Conservation (phyloP, 2,888 invertebrate genomes). For the Trichacis sp. region DNA sequence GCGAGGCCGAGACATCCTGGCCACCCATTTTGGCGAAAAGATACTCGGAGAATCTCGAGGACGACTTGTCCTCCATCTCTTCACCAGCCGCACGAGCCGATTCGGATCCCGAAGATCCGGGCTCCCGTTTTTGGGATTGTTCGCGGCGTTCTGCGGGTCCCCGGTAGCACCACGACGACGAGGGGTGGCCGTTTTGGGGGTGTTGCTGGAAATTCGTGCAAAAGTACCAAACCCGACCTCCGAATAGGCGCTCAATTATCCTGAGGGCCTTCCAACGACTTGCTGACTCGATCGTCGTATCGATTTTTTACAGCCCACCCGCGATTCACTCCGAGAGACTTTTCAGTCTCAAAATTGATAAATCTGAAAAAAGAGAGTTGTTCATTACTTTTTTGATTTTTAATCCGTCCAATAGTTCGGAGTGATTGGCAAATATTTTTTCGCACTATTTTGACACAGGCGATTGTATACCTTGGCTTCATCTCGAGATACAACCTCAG, state of each 20-base stretch:
- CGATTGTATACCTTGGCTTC: too few species aligned
- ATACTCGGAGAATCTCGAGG: slow-evolving; percentile 79
- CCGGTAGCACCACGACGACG: slow-evolving; percentile 67
- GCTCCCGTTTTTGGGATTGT: slow-evolving; percentile 63
- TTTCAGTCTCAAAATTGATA: slow-evolving; percentile 28
- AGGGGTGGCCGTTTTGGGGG: slow-evolving; percentile 69
- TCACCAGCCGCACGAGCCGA: slow-evolving; percentile 55
- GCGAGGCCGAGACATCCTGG: slow-evolving; percentile 69
- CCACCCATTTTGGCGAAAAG: slow-evolving; percentile 83
- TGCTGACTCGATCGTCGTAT: slow-evolving; percentile 62
- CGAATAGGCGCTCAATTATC: slow-evolving; percentile 59
- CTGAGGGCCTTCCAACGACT: slow-evolving; percentile 58
- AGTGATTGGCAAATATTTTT: too few species aligned
- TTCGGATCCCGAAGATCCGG: slow-evolving; percentile 53
- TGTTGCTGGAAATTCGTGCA: slow-evolving; percentile 65
- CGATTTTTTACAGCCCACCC: slow-evolving; percentile 41
- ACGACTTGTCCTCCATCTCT: slow-evolving; percentile 67
- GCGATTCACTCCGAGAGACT: slow-evolving; percentile 33
- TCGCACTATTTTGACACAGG: too few species aligned
- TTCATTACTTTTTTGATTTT: too few species aligned
- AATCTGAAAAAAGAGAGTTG: too few species aligned
- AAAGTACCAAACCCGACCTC: slow-evolving; percentile 64
- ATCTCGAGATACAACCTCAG: too few species aligned
- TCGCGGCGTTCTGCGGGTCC: slow-evolving; percentile 67
- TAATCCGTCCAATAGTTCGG: too few species aligned